Evolutionary conservation across 2,113 vertebrate species (phyloP).

Genomic region (Sinocyclocheilus anshuiensis): DNA sequence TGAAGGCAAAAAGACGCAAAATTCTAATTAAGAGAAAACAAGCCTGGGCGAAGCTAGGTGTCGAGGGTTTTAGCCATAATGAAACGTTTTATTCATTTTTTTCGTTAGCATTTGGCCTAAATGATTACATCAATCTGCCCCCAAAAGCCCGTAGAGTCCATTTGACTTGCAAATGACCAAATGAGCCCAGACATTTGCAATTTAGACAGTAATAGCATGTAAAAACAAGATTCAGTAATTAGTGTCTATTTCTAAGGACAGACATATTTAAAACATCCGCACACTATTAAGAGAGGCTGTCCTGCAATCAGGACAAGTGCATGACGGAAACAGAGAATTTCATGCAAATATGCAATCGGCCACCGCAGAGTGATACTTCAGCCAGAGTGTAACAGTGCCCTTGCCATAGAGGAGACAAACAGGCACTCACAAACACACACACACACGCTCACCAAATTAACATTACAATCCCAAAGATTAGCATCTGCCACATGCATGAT

Average conservation of each 20-base stretch:
- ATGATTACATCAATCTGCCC: slow-evolving; percentile 80
- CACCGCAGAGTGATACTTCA: slow-evolving; percentile 66
- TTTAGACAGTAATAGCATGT: slow-evolving; percentile 75
- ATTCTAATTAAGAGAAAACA: slow-evolving; percentile 14
- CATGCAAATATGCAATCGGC: slow-evolving; percentile 75
- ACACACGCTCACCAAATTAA: slow-evolving; percentile 69
- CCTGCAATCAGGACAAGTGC: slow-evolving; percentile 79
- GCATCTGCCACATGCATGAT: slow-evolving; percentile 68
- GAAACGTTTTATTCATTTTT: slow-evolving; percentile 72
- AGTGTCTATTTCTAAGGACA: slow-evolving; percentile 83
- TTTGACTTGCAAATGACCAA: slow-evolving; percentile 82
- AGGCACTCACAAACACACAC: slow-evolving; percentile 4
- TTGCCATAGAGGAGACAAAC: slow-evolving; percentile 60
- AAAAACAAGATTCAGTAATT: slow-evolving; percentile 80
- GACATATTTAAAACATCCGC: slow-evolving; percentile 77
- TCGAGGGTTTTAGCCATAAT: slow-evolving; percentile 66
- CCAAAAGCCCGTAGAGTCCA: slow-evolving; percentile 67
- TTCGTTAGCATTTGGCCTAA: slow-evolving; percentile 69
- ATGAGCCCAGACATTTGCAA: slow-evolving; percentile 76
- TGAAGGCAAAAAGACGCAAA: background rate
- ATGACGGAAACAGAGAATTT: slow-evolving; percentile 65
- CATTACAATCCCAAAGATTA: slow-evolving; percentile 63
- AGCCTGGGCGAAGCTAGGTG: slow-evolving; percentile 42
- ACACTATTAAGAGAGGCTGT: slow-evolving; percentile 80
- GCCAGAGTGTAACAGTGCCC: slow-evolving; percentile 54